phyloP scores from a whole-genome alignment of 2,888 invertebrate species.

The Drosophila sordidula region DNA sequence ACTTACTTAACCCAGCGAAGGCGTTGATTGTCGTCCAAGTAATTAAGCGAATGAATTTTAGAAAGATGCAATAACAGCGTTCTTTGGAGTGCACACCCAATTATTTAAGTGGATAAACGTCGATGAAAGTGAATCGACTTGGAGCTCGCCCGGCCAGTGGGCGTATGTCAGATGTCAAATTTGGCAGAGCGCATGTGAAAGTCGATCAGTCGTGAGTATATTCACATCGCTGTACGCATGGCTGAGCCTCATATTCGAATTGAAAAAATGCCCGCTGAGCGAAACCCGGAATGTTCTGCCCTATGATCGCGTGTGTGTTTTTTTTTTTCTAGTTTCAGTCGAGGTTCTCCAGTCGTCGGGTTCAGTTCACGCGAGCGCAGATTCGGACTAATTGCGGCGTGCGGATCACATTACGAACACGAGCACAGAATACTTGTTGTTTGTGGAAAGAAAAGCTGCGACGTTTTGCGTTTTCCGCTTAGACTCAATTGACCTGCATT shows the following conservation, averaged over 20 bases:
- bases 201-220: neutral
- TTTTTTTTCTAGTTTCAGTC: conserved; percentile 58
- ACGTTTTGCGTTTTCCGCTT: conserved; percentile 6
- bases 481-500: conserved; percentile 70
- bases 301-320: conserved; percentile 45
- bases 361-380: conserved; percentile 58
- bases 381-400: conserved; percentile 18
- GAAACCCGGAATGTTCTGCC: conserved; percentile 40
- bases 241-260: too few relatives aligned
- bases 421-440: conserved; percentile 7
- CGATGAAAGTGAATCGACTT: conserved; percentile 62
- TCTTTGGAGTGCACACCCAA: conserved; percentile 50
- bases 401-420: conserved; percentile 31
- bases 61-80: conserved; percentile 35
- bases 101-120: conserved; percentile 73
- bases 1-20: conserved; percentile 13
- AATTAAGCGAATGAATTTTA: conserved; percentile 63
- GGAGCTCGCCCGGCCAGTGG: conserved; percentile 43
- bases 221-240: too few relatives aligned
- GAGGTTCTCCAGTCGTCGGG: conserved; percentile 74
- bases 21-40: conserved; percentile 29
- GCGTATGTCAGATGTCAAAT: conserved; percentile 77
- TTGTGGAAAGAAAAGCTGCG: conserved; percentile 17
- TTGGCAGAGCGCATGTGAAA: conserved; percentile 27
- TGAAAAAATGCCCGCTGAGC: neutral